Evolutionary conservation across 2,113 vertebrate species (phyloP).

Genomic region (Elachura formosa): DNA sequence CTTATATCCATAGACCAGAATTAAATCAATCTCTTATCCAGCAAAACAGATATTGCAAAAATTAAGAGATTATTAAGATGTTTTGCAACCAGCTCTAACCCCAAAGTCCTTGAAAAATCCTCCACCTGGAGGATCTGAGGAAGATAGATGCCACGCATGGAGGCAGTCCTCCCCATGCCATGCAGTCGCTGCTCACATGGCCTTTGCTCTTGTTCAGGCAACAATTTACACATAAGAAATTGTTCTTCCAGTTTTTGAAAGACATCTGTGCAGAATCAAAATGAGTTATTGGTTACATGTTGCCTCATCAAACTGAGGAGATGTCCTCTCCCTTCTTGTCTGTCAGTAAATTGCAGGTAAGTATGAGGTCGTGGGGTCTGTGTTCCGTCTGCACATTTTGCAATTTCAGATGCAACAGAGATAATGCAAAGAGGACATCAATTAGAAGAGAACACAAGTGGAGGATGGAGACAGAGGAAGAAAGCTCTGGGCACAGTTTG

Average conservation of each 20-base stretch:
- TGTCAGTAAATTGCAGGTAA: not conserved
- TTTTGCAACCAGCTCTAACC: not conserved
- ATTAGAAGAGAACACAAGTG: not conserved
- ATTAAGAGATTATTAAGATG: not conserved
- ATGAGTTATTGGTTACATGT: not conserved
- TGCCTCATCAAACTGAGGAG: not conserved
- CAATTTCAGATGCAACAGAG: not conserved
- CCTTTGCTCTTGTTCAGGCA: not conserved
- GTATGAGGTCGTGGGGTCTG: not conserved
- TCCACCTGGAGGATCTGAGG: not conserved
- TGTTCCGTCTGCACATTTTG: not conserved
- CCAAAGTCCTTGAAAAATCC: not conserved
- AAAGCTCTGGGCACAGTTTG: not conserved
- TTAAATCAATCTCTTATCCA: not conserved
- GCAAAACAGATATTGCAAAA: not conserved
- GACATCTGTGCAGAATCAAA: not conserved
- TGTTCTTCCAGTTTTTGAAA: not conserved
- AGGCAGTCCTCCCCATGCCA: not conserved
- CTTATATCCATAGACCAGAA: not conserved
- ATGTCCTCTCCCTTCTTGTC: not conserved
- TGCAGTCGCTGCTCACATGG: rapidly evolving
- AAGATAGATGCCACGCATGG: not conserved
- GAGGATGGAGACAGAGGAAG: not conserved
- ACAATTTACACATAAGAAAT: not conserved
- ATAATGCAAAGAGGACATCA: not conserved